phyloP scores from a whole-genome alignment of 2,888 invertebrate genomes.

The Metacarcinus magister region DNA sequence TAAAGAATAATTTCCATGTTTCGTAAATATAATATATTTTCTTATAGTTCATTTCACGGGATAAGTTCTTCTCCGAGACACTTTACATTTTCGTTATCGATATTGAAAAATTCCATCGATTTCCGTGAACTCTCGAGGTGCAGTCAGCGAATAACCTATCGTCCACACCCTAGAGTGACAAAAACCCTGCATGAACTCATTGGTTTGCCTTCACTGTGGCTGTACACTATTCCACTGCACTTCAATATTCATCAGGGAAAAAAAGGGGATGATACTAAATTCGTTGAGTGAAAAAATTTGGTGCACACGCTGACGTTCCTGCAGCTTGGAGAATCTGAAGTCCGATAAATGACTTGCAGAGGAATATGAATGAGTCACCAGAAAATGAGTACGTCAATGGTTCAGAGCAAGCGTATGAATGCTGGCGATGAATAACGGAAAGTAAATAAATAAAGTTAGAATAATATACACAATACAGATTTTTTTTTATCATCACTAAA shows the following conservation, averaged over 20 bases:
- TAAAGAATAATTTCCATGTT: no score
- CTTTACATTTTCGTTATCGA: neutral
- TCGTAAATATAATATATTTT: no score
- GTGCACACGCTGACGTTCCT: neutral
- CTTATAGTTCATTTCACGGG: no score
- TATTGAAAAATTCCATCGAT: neutral
- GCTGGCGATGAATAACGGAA: neutral
- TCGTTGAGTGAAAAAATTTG: neutral
- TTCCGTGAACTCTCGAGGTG: neutral
- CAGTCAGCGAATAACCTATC: neutral
- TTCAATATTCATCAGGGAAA: neutral
- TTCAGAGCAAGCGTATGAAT: neutral
- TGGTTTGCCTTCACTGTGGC: neutral
- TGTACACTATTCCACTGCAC: neutral
- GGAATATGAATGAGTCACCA: neutral
- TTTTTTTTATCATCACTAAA: no score
- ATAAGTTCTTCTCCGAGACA: neutral
- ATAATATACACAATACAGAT: no score
- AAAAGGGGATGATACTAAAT: neutral
- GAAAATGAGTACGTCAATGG: neutral
- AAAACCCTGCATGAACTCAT: neutral
- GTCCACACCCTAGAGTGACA: neutral
- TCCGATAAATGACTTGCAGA: neutral
- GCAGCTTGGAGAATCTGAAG: neutral
- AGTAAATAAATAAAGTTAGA: neutral